phyloP scores from a whole-genome alignment of 2,797 vertebrate species.

The Prionace glauca region DNA sequence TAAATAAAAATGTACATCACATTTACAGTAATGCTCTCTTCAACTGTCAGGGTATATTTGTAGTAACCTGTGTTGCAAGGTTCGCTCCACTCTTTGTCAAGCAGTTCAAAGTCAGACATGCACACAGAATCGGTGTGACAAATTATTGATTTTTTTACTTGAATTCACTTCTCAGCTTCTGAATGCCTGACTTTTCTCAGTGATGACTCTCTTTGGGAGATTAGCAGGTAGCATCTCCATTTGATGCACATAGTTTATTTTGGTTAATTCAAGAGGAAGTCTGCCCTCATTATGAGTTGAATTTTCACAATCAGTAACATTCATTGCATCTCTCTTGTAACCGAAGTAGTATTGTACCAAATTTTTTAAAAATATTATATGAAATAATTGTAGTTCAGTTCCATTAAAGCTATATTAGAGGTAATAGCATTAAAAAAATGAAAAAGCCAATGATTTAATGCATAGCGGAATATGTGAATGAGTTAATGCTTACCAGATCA shows the following conservation, averaged over 20 bases:
- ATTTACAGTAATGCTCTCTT: not conserved
- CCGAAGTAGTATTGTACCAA: not conserved
- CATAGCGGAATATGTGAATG: not conserved
- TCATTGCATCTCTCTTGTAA: not conserved
- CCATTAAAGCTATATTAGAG: not conserved
- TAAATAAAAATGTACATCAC: not conserved
- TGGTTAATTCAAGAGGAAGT: not conserved
- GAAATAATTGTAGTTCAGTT: not conserved
- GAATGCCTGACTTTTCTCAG: not conserved
- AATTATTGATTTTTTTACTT: constrained; percentile 27
- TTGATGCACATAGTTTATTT: not conserved
- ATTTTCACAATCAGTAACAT: not conserved
- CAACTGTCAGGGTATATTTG: not conserved
- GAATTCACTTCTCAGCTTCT: not conserved
- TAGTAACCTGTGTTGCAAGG: not conserved
- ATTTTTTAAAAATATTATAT: not conserved
- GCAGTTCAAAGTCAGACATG: not conserved
- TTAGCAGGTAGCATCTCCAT: not conserved
- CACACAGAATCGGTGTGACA: not conserved
- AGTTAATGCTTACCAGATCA: not conserved
- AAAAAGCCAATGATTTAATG: not conserved
- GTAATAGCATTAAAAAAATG: not conserved
- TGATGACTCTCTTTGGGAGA: not conserved
- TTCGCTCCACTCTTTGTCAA: not conserved
- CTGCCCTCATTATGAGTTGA: not conserved